Evolutionary conservation across 35 echinoderm and acorn worm species (phyloP), one percentile per base, ranked within the genome.

Genomic region (Ophioderma brevispina): DNA sequence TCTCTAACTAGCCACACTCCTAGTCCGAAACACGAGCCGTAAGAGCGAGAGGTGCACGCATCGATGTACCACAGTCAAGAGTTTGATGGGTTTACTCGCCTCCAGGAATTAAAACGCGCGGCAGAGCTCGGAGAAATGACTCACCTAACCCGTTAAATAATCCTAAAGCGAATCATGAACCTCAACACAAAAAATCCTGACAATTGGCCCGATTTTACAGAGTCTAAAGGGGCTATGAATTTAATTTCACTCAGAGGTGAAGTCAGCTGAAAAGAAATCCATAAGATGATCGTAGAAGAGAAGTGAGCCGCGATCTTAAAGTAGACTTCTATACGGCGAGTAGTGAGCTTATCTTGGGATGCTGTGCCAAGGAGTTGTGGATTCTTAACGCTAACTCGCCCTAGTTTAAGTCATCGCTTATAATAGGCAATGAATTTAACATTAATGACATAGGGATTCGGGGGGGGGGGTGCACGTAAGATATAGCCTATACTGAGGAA

Each of bases 91-190:
- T 70, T 70, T 70, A 70, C n/a, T 13, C 59, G 59, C 59, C 59
- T 70, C 4, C 10, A 70, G 59, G 59, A 70, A 70, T 13, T 70
- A 3, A 18, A 70, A 46, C 41, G 41, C 41, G 41, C 4, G 41
- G n/a, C 59, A 70, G n/a, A 25, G n/a, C 59, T 30, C n/a, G 59
- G 3, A 30, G 17, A 70, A 70, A 70, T 70, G 59, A 70, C 59
- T 70, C 59, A 70, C 59, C 59, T 70, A 70, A 70, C 59, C 28
- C 59, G 59, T 70, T 70, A 70, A 70, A 70, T 70, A 70, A 70
- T 25, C 59, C 59, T 8, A 15, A 70, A 70, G 59, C 4, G 59
- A 70, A 70, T 70, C 59, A 30, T 15, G n/a, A 25, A 70, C n/a
- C 59, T 25, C 59, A 13, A 25, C 41, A 46, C 10, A 13, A 70